Evolutionary conservation across 1,140 invertebrate species (phyloP).

Genomic region (Linepithema humile): DNA sequence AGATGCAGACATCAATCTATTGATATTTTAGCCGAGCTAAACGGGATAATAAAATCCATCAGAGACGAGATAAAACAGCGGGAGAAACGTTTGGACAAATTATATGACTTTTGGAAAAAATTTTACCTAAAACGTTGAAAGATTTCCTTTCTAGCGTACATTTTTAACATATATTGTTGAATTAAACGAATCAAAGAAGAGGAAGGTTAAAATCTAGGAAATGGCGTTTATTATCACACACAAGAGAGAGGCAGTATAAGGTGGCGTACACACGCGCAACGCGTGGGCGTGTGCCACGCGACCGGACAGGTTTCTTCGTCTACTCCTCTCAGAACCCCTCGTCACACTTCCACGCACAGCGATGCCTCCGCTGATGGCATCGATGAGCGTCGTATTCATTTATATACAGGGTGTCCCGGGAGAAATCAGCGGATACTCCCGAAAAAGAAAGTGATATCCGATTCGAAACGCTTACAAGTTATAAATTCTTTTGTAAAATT

Average conservation of each 20-base stretch:
- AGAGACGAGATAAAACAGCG: slow-evolving; percentile 43
- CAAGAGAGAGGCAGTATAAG: slow-evolving; percentile 47
- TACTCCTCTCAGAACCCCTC: slow-evolving; percentile 41
- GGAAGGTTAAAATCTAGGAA: slow-evolving; percentile 60
- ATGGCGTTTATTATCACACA: slow-evolving; percentile 48
- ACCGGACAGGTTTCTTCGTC: slow-evolving; percentile 76
- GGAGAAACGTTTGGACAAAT: background rate
- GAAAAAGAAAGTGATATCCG: no score
- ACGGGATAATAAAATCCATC: slow-evolving; percentile 58
- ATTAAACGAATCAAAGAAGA: background rate
- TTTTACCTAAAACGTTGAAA: background rate
- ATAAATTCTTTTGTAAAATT: background rate
- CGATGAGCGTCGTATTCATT: slow-evolving; percentile 41
- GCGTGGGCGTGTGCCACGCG: slow-evolving; percentile 79
- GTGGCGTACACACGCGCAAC: slow-evolving; percentile 68
- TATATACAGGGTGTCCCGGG: slow-evolving; percentile 19
- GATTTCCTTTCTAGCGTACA: background rate
- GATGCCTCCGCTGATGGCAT: slow-evolving; percentile 45
- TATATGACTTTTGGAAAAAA: background rate
- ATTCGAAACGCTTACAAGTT: background rate
- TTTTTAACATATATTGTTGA: background rate
- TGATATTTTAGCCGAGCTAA: slow-evolving; percentile 35
- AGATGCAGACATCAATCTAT: slow-evolving; percentile 42
- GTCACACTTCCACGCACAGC: slow-evolving; percentile 62
- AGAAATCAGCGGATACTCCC: no score